Evolutionary conservation across 2,888 invertebrate species (phyloP), one percentile per base, ranked within the genome.

Genomic region (Drosophila melanosoma): DNA sequence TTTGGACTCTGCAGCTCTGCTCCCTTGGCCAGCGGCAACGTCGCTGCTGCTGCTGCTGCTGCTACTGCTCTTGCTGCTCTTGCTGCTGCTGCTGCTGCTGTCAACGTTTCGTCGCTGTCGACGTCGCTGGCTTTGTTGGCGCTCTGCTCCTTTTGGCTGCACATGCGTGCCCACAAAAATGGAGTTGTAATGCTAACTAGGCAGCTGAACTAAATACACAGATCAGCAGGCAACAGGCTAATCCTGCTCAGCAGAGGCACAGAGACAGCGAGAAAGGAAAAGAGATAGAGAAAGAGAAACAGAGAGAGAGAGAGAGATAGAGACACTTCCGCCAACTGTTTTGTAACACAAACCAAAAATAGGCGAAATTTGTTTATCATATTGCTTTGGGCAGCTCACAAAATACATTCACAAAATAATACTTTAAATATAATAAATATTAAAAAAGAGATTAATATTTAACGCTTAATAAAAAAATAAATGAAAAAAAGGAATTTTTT

Each of bases 1-100:
- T 81, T 82, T 82, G 82, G 76, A 72, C 79, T 73, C 71, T 69
- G 67, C 29, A 51, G 59, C 56, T 48, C 62, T 74, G 74, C 65
- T 69, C 74, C 74, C 74, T 61, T 69, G 67, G 71, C 52, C 72
- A 74, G 61, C 67, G 61, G 40, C 74, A 38, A 52, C 61, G 20
- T 23, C 56, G 36, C 65, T 65, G 57, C 64, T 42, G 36, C 53
- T 45, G 38, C 45, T 48, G 23, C 23, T 23, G 23, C 23, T 23
- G 23, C 23, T 23, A 1, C 1, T 23, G 23, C 23, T n/a, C n/a
- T n/a, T n/a, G n/a, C n/a, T n/a, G n/a, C n/a, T n/a, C n/a, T 7
- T 7, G 53, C 35, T 36, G 20, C 11, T 42, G 62, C 33, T 66
- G 73, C 64, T 69, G 45, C 7, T 45, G 45, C 38, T 12, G 42